phyloP scores from a whole-genome alignment of 2,888 invertebrate species.

The Zygothrica quintamaculata region DNA sequence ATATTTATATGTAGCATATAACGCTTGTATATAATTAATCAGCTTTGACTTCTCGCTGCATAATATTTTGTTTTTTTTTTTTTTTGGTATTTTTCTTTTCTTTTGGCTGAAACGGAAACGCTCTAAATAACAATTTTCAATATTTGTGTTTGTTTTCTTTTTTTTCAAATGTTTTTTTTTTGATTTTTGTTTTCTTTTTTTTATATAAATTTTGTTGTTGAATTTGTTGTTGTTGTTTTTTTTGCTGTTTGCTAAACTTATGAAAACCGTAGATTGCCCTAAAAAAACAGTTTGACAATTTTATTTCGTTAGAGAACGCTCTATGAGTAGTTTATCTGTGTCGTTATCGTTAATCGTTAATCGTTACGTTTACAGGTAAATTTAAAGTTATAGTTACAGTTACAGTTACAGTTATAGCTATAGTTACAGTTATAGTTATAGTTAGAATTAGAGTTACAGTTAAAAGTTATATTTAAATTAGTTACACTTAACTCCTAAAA shows the following conservation, averaged over 20 bases:
- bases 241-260: slow-evolving; percentile 62
- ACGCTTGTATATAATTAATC: slow-evolving; percentile 56
- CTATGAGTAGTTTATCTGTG: slow-evolving; percentile 53
- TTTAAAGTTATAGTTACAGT: slow-evolving; percentile 36
- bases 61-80: slow-evolving; percentile 13
- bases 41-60: slow-evolving; percentile 23
- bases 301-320: slow-evolving; percentile 46
- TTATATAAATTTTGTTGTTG: too few relatives aligned
- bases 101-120: slow-evolving; percentile 68
- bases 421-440: slow-evolving; percentile 35
- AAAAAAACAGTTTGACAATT: slow-evolving; percentile 75
- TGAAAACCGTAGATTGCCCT: slow-evolving; percentile 81
- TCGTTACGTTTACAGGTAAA: slow-evolving; percentile 48
- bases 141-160: slow-evolving; percentile 17
- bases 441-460: slow-evolving; percentile 34
- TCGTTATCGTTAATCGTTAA: slow-evolving; percentile 31
- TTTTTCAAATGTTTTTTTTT: slow-evolving; percentile 26
- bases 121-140: slow-evolving; percentile 60
- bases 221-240: slow-evolving; percentile 32
- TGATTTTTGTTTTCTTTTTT: neutral
- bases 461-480: slow-evolving; percentile 30
- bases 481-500: slow-evolving; percentile 45
- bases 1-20: slow-evolving; percentile 50
- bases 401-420: slow-evolving; percentile 37
- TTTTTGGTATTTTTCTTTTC: slow-evolving; percentile 5